Evolutionary conservation across 2,888 invertebrate species (phyloP).

Genomic region (Strigamia crassipes): DNA sequence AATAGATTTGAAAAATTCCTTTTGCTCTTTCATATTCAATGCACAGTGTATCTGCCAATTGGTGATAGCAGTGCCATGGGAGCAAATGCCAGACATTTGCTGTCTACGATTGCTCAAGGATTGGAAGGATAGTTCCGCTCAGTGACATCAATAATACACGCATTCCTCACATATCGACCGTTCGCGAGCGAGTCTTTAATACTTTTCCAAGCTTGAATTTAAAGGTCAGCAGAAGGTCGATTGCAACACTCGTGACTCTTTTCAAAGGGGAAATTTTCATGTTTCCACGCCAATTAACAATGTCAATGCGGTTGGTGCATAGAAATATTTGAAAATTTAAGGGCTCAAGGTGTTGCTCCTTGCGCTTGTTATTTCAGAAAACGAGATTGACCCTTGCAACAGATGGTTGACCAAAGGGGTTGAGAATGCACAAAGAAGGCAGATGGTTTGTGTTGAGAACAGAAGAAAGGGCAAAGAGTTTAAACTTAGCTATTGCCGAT

Average conservation of each 20-base stretch:
- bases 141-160: constrained; percentile 21
- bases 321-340: constrained; percentile 11
- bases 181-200: background rate
- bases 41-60: constrained; percentile 21
- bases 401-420: constrained; percentile 14
- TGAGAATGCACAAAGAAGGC: background rate
- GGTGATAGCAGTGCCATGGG: background rate
- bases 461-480: background rate
- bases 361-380: constrained; percentile 1
- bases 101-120: constrained; percentile 11
- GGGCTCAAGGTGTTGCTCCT: constrained; percentile 11
- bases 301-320: constrained; percentile 5
- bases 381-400: constrained; percentile 21
- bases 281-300: constrained; percentile 7
- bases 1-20: constrained; percentile 11
- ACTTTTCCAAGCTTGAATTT: background rate
- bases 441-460: background rate
- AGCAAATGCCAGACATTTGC: constrained; percentile 16
- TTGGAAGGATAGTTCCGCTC: constrained; percentile 16
- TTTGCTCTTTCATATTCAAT: background rate
- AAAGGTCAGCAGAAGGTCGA: background rate
- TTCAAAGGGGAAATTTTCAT: background rate
- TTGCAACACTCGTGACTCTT: background rate
- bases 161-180: constrained; percentile 21
- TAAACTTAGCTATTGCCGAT: background rate